A percentile compares a stretch with the other conserved stretches of the same genome.
Conservation (phyloP, 1,140 invertebrate genomes). For the Drosophila yakuba region DNA sequence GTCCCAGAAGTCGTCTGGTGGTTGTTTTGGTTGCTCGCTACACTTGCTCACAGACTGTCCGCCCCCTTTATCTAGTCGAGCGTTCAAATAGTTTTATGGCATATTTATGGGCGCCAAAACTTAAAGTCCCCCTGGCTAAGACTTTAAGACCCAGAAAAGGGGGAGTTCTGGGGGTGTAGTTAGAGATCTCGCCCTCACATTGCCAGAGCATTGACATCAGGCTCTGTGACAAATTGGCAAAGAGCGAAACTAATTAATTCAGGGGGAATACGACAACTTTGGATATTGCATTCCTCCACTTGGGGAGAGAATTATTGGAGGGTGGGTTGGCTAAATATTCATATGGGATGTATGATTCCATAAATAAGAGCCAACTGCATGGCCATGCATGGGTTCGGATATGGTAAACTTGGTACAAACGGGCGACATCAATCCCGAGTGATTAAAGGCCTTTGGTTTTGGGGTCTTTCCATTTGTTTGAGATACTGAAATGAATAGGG, state of each 20-base stretch:
- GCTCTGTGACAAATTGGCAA: slow-evolving; percentile 70
- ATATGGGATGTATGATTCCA: slow-evolving; percentile 10
- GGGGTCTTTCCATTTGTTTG: too few relatives aligned
- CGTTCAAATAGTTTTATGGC: slow-evolving; percentile 80
- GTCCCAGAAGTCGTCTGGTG: slow-evolving; percentile 60
- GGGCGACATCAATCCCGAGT: neutral
- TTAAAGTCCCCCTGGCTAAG: slow-evolving; percentile 74
- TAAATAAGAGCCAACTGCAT: slow-evolving; percentile 3
- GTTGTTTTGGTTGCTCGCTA: slow-evolving; percentile 57
- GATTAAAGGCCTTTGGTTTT: neutral
- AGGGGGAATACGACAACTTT: slow-evolving; percentile 32
- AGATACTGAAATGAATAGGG: too few relatives aligned
- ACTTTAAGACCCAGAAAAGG: slow-evolving; percentile 64
- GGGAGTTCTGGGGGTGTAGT: slow-evolving; percentile 6
- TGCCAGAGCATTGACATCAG: slow-evolving; percentile 51
- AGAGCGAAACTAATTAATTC: slow-evolving; percentile 74
- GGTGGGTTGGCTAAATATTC: slow-evolving; percentile 17
- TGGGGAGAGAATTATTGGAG: neutral
- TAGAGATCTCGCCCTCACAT: slow-evolving; percentile 19
- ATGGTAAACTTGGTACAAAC: neutral
- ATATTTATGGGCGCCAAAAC: slow-evolving; percentile 81
- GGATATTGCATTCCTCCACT: slow-evolving; percentile 48
- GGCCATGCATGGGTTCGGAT: neutral
- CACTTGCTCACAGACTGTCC: slow-evolving; percentile 70
- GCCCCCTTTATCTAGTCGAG: slow-evolving; percentile 75